Conservation (phyloP, 2,888 invertebrate genomes). For the Ferdinandea cuprea region DNA sequence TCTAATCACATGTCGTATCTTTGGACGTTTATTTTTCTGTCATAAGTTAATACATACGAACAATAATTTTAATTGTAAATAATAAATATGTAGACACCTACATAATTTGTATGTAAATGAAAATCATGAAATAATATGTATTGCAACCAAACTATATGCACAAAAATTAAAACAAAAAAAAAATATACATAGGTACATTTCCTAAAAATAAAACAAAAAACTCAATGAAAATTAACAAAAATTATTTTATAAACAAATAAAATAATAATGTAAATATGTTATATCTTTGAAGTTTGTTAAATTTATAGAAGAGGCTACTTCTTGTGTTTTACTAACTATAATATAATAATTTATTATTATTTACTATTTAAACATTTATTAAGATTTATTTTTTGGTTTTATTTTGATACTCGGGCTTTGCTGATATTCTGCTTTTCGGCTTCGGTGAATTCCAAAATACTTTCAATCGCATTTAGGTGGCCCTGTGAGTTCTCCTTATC, state of each 20-base stretch:
- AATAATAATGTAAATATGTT: constrained; percentile 80
- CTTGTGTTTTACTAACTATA: constrained; percentile 32
- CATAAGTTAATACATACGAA: constrained; percentile 21
- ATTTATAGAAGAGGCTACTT: constrained; percentile 65
- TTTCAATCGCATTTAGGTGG: constrained; percentile 93
- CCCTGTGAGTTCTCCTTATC: constrained; percentile 95
- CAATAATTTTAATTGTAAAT: constrained; percentile 1
- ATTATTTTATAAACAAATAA: constrained; percentile 78
- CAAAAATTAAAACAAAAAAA: constrained; percentile 1
- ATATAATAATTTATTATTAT: constrained; percentile 13
- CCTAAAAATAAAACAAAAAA: constrained; percentile 40
- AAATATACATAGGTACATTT: constrained; percentile 54
- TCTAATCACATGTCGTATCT: constrained; percentile 66
- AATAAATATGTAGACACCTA: constrained; percentile 17
- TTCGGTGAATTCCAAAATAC: constrained; percentile 94
- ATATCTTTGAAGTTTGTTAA: constrained; percentile 42
- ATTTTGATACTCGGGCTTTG: constrained; percentile 85
- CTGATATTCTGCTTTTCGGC: constrained; percentile 91
- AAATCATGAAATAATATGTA: too few species aligned
- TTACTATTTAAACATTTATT: constrained; percentile 45
- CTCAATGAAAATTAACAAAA: constrained; percentile 75
- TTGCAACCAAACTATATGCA: constrained; percentile 16
- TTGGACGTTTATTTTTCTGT: constrained; percentile 65
- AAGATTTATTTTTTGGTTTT: constrained; percentile 43
- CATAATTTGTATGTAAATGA: constrained; percentile 13